A percentile compares a stretch with the other conserved stretches of the same genome.
These are phyloP conservation scores for Acrobasis suavella DNA, from an alignment of 2,888 invertebrate genomes.

Conservation along the genomic window DNA sequence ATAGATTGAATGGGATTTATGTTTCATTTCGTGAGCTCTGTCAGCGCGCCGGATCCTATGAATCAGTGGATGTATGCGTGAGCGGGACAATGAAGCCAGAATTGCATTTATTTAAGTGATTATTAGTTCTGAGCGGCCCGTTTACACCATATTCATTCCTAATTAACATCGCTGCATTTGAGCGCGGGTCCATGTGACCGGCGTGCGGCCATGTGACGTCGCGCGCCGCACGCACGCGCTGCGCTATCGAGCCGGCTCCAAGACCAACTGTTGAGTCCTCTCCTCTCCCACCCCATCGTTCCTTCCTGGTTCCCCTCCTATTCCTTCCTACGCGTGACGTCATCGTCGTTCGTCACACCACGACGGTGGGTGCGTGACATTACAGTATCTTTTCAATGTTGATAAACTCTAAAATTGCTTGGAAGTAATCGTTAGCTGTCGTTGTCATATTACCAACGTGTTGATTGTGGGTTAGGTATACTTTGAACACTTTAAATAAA, in stretches of 20 bases:
- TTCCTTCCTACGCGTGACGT: conserved; percentile 60
- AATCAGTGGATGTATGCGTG: conserved; percentile 32
- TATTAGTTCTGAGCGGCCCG: conserved; percentile 40
- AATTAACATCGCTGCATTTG: conserved; percentile 41
- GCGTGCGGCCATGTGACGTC: conserved; percentile 55
- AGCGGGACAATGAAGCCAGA: conserved; percentile 40
- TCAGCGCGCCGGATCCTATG: conserved; percentile 47
- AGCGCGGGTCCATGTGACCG: conserved; percentile 36
- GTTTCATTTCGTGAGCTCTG: conserved; percentile 69
- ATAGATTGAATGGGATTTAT: conserved; percentile 78
- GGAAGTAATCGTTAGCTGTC: conserved; percentile 32
- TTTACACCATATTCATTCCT: conserved; percentile 46
- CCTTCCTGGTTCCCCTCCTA: conserved; percentile 42
- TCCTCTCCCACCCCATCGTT: conserved; percentile 44
- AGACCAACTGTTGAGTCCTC: conserved; percentile 77
- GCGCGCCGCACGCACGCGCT: conserved; percentile 67
- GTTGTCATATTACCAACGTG: conserved; percentile 28
- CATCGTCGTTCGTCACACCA: conserved; percentile 53
- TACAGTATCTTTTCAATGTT: conserved; percentile 33
- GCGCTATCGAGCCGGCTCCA: conserved; percentile 59
- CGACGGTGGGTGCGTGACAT: conserved; percentile 40
- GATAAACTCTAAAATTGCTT: conserved; percentile 36
- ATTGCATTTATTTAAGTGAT: conserved; percentile 47
- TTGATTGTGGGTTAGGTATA: conserved; percentile 27
- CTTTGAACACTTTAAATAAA: conserved; percentile 18